phyloP scores from a whole-genome alignment of 2,888 invertebrate species.

The Sarcophaga caerulescens region DNA sequence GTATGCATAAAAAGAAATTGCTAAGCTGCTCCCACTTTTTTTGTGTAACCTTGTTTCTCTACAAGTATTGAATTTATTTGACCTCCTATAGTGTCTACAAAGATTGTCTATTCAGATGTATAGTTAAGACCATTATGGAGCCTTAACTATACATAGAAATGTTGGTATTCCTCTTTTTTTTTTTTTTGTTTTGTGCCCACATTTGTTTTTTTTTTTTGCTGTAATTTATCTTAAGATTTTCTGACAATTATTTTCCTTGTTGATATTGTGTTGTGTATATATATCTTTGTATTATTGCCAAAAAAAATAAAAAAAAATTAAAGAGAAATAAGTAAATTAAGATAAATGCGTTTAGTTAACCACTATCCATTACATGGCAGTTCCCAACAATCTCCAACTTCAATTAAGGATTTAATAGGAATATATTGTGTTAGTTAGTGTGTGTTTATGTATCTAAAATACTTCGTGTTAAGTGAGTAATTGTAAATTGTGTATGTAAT shows the following conservation, averaged over 20 bases:
- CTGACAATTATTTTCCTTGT: too few species aligned
- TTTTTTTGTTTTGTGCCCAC: background rate
- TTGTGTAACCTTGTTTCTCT: too few species aligned
- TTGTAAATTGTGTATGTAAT: background rate
- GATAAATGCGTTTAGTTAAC: slow-evolving; percentile 47
- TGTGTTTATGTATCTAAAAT: background rate
- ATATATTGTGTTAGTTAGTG: background rate
- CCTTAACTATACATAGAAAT: background rate
- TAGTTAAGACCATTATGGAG: background rate
- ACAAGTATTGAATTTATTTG: background rate
- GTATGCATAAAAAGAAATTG: too few species aligned
- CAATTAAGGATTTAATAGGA: too few species aligned
- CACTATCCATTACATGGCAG: slow-evolving; percentile 25
- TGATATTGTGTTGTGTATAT: background rate
- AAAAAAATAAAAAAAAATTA: background rate
- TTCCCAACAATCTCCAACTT: too few species aligned
- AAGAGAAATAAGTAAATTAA: slow-evolving; percentile 30
- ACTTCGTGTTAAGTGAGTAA: too few species aligned
- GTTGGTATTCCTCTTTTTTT: background rate
- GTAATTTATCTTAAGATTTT: too few species aligned
- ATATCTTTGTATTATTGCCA: slow-evolving; percentile 3
- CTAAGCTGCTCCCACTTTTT: too few species aligned
- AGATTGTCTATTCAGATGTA: too few species aligned
- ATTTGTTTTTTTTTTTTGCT: background rate
- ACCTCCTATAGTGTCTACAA: background rate